phyloP scores from a whole-genome alignment of 2,113 vertebrate genomes.

The Pteronura brasiliensis region DNA sequence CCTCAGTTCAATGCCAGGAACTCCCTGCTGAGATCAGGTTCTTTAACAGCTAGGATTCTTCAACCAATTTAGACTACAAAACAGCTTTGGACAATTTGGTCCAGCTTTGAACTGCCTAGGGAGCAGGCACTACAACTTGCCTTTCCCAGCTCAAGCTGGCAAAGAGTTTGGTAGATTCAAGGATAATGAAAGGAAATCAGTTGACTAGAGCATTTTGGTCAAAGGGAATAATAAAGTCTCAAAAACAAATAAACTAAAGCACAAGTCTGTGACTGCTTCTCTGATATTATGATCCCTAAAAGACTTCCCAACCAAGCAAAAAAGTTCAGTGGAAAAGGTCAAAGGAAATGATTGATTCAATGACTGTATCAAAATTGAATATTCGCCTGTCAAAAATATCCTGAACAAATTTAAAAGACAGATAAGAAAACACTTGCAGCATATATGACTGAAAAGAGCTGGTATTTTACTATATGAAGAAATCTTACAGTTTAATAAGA shows the following conservation, averaged over 20 bases:
- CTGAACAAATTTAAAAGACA: background rate
- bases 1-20: background rate
- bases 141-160: background rate
- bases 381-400: conserved; percentile 7
- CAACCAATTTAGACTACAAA: background rate
- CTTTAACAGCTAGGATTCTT: background rate
- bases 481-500: background rate
- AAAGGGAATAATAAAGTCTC: background rate
- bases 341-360: conserved; percentile 30
- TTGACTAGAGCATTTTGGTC: background rate
- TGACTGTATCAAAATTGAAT: background rate
- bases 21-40: background rate
- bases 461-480: background rate
- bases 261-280: background rate
- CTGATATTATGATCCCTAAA: background rate
- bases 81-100: conserved; percentile 1
- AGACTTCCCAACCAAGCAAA: background rate
- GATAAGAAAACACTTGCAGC: background rate
- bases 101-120: background rate
- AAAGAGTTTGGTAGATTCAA: background rate
- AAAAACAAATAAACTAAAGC: conserved; percentile 6
- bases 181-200: background rate
- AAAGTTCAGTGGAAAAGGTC: background rate
- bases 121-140: background rate
- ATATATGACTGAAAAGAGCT: background rate